phyloP scores from a whole-genome alignment of 2,113 vertebrate genomes.

The Danionella cerebrum region DNA sequence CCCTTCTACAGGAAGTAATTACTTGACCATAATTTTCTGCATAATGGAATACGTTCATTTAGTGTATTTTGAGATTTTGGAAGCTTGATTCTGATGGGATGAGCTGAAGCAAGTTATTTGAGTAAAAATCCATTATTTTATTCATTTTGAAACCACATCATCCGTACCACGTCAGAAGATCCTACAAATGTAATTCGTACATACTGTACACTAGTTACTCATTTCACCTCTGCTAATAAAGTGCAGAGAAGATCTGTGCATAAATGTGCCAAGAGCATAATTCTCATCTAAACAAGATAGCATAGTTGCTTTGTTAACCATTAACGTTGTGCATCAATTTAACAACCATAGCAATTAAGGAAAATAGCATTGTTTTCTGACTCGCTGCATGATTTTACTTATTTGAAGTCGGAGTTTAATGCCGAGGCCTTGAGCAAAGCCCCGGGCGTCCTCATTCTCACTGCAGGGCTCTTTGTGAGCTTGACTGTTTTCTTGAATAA shows the following conservation, averaged over 20 bases:
- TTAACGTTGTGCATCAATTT: not conserved
- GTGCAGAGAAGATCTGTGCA: not conserved
- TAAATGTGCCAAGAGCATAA: not conserved
- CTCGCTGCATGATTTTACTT: not conserved
- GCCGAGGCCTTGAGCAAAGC: constrained; percentile 17
- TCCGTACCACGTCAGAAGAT: no score
- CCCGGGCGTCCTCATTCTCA: constrained; percentile 13
- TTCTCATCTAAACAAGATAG: not conserved
- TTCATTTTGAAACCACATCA: no score
- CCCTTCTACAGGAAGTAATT: not conserved
- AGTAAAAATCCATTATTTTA: no score
- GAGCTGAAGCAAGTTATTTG: no score
- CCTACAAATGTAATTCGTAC: not conserved
- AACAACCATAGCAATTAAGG: not conserved
- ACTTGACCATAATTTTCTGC: not conserved
- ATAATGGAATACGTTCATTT: no score
- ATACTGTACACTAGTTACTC: not conserved
- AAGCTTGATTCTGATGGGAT: no score
- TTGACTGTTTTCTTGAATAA: not conserved
- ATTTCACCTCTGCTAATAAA: not conserved
- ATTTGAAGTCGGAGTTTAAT: constrained; percentile 8
- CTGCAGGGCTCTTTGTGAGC: not conserved
- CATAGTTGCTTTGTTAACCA: not conserved
- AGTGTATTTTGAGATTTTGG: no score
- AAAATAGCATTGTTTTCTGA: constrained; percentile 3